Percentiles rank a stretch among this genome's conserved stretches.
These are phyloP conservation scores for Taeniopygia guttata DNA, from an alignment of 2,797 vertebrate genomes.

Conservation along the genomic window DNA sequence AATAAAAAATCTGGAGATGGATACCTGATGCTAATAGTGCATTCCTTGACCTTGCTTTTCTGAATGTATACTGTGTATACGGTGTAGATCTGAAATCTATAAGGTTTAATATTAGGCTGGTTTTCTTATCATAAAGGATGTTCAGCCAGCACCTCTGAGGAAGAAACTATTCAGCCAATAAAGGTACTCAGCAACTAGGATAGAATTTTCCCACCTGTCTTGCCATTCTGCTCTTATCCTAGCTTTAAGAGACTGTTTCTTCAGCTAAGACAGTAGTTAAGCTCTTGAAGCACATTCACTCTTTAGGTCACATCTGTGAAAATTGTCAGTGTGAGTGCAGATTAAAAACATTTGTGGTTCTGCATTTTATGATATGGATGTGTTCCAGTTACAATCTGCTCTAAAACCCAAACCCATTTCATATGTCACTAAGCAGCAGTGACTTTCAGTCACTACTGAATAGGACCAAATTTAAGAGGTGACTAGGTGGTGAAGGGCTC, in stretches of 20 bases:
- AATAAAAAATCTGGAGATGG: neutral
- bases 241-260: neutral
- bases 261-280: neutral
- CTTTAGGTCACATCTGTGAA: neutral
- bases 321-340: neutral
- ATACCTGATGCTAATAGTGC: neutral
- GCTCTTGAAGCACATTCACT: neutral
- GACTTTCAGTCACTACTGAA: constrained; percentile 18
- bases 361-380: constrained; percentile 24
- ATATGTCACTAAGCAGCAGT: constrained; percentile 44
- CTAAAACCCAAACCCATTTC: constrained; percentile 50
- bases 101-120: neutral
- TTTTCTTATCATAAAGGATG: neutral
- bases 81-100: neutral
- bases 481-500: constrained; percentile 14
- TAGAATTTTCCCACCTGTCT: neutral
- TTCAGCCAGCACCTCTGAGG: neutral
- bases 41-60: neutral
- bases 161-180: neutral
- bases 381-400: constrained; percentile 5
- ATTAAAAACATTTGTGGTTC: constrained; percentile 6
- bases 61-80: neutral
- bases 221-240: neutral
- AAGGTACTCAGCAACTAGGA: neutral
- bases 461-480: constrained; percentile 24